Evolutionary conservation across 2,888 invertebrate species (phyloP).

Genomic region (Neelides folsomi): DNA sequence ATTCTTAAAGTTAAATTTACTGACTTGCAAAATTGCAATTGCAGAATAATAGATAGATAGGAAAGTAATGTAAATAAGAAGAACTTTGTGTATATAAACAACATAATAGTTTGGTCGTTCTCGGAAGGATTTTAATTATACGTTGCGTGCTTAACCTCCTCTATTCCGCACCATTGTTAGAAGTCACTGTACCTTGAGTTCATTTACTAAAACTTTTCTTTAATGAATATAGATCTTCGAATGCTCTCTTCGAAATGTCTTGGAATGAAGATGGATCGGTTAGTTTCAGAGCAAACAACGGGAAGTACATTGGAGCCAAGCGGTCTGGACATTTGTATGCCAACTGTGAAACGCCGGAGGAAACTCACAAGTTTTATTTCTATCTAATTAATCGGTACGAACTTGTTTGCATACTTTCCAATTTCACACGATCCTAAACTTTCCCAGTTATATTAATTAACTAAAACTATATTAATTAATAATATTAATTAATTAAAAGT

Average conservation of each 20-base stretch:
- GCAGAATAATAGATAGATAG: too few relatives aligned
- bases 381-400: slow-evolving; percentile 73
- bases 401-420: neutral
- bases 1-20: too few relatives aligned
- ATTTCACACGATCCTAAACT: neutral
- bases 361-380: slow-evolving; percentile 84
- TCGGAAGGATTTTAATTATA: too few relatives aligned
- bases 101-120: too few relatives aligned
- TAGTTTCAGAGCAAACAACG: slow-evolving; percentile 84
- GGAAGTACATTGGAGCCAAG: slow-evolving; percentile 84
- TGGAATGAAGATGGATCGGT: slow-evolving; percentile 88
- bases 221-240: slow-evolving; percentile 54
- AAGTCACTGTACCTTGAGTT: too few relatives aligned
- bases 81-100: too few relatives aligned
- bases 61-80: too few relatives aligned
- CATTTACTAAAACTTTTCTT: neutral
- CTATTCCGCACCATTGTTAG: too few relatives aligned
- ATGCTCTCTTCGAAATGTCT: slow-evolving; percentile 81
- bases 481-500: neutral
- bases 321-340: slow-evolving; percentile 88
- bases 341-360: slow-evolving; percentile 66
- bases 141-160: too few relatives aligned
- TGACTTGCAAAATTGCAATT: too few relatives aligned
- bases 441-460: neutral
- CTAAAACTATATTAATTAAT: neutral